Percentiles rank a stretch among this genome's conserved stretches.
These are phyloP conservation scores for Tetragnatha versicolor DNA, from an alignment of 1,140 invertebrate genomes.

Conservation along the genomic window DNA sequence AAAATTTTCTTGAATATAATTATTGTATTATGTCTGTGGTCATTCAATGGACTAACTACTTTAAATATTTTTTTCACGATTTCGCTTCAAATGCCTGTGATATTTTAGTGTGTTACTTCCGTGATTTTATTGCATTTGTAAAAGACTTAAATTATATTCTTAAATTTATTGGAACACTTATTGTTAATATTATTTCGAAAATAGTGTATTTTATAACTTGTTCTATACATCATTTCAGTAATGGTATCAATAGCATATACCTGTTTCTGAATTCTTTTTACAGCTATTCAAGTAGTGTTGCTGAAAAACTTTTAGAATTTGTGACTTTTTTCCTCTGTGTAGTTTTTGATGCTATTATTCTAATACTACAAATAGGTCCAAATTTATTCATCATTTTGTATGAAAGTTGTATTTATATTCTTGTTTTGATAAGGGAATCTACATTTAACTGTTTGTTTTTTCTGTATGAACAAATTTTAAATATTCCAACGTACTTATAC, in stretches of 20 bases:
- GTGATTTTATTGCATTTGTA: conserved; percentile 27
- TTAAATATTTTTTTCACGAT: not conserved
- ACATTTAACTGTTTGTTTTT: not conserved
- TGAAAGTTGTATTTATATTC: not conserved
- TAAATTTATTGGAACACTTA: not conserved
- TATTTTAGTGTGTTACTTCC: conserved; percentile 20
- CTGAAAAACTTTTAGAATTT: not conserved
- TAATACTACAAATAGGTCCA: conserved; percentile 26
- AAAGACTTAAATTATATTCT: too few relatives aligned
- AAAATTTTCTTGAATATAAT: conserved; percentile 15
- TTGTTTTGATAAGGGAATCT: not conserved
- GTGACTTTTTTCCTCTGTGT: too few relatives aligned
- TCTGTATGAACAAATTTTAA: not conserved
- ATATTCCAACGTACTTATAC: not conserved
- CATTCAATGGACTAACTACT: not conserved
- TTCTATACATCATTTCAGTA: too few relatives aligned
- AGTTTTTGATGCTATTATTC: conserved; percentile 16
- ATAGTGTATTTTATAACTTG: too few relatives aligned
- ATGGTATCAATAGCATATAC: too few relatives aligned
- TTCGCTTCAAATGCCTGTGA: not conserved
- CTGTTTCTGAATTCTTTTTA: too few relatives aligned
- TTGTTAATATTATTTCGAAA: not conserved
- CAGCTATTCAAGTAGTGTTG: too few relatives aligned
- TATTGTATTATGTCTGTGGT: conserved; percentile 15
- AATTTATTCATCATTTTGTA: conserved; percentile 14